Evolutionary conservation across 2,113 vertebrate species (phyloP).

Genomic region (Actenoides hombroni): DNA sequence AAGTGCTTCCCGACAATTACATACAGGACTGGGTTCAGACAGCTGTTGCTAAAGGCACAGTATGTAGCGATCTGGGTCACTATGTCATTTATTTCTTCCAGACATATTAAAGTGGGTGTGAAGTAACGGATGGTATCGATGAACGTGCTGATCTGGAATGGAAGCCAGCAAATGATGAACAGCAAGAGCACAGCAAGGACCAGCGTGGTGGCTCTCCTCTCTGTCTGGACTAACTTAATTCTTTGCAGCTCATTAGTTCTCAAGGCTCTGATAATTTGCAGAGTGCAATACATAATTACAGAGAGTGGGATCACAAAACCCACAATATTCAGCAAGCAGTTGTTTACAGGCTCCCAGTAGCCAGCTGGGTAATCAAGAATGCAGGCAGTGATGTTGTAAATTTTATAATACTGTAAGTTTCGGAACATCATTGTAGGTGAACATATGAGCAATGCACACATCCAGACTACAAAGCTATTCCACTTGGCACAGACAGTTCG

Average conservation of each 20-base stretch:
- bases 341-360: constrained; percentile 62
- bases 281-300: constrained; percentile 83
- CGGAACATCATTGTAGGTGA: constrained; percentile 80
- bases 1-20: constrained; percentile 95
- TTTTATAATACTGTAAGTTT: constrained; percentile 2
- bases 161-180: constrained; percentile 88
- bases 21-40: constrained; percentile 91
- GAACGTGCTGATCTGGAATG: constrained; percentile 80
- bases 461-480: constrained; percentile 85
- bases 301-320: constrained; percentile 85
- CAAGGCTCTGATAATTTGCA: constrained; percentile 80
- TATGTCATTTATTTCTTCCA: constrained; percentile 50
- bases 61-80: constrained; percentile 82
- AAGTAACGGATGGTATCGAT: constrained; percentile 76
- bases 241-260: constrained; percentile 67
- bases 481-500: constrained; percentile 82
- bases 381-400: constrained; percentile 77
- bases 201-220: constrained; percentile 80
- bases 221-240: constrained; percentile 71
- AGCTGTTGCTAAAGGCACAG: constrained; percentile 89
- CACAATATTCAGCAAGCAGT: constrained; percentile 78
- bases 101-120: constrained; percentile 55
- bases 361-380: constrained; percentile 70
- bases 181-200: constrained; percentile 83
- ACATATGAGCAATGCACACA: constrained; percentile 78